These are phyloP conservation scores for Stegostoma tigrinum DNA, from an alignment of 2,113 vertebrate genomes.

Conservation along the genomic window DNA sequence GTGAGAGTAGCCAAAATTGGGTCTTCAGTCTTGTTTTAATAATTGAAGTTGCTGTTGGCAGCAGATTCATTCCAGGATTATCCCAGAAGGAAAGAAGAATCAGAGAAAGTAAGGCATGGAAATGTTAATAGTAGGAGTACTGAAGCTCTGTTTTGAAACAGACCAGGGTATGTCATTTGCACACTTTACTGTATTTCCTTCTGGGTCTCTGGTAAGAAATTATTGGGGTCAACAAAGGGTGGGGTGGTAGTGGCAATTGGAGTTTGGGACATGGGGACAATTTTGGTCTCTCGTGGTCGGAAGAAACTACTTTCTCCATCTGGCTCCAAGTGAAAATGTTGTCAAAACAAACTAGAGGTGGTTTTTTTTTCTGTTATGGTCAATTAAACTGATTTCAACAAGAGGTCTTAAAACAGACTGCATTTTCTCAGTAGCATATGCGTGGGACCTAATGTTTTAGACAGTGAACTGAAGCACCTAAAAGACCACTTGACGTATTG, in stretches of 20 bases:
- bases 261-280: not conserved
- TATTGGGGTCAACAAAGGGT: not conserved
- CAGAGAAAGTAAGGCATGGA: too few species aligned
- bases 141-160: too few species aligned
- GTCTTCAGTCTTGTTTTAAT: not conserved
- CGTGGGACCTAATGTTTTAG: not conserved
- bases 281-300: not conserved
- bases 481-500: not conserved
- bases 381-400: not conserved
- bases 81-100: too few species aligned
- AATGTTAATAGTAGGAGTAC: too few species aligned
- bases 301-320: not conserved
- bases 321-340: not conserved
- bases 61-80: not conserved
- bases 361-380: not conserved
- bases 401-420: not conserved
- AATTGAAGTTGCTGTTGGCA: not conserved
- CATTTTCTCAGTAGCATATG: not conserved
- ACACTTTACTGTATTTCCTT: too few species aligned
- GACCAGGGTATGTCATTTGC: too few species aligned
- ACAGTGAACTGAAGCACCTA: not conserved
- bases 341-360: not conserved
- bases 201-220: not conserved
- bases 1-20: not conserved
- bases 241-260: not conserved